Conservation (phyloP, 2,797 vertebrate genomes). For the Pangasius krempfi region DNA sequence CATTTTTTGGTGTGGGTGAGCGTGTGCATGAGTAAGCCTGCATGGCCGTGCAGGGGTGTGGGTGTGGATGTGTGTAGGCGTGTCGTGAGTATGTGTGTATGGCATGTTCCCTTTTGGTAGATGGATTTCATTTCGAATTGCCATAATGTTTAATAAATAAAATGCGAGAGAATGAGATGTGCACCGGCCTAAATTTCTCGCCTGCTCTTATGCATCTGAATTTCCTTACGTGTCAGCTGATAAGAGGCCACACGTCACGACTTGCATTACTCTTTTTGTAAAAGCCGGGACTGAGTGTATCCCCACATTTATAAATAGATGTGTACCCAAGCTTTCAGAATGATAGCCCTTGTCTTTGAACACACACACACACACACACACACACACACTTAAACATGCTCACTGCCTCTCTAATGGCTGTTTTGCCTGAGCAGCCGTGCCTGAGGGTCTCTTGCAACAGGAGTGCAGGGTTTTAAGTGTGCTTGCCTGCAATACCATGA, state of each 20-base stretch:
- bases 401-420: constrained; percentile 41
- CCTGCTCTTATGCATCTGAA: background rate
- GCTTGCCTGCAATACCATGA: constrained; percentile 58
- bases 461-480: constrained; percentile 50
- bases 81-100: constrained; percentile 52
- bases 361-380: constrained; percentile 1
- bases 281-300: background rate
- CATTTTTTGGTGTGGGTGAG: background rate
- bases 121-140: background rate
- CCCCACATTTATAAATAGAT: background rate
- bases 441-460: constrained; percentile 49
- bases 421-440: constrained; percentile 53
- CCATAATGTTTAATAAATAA: background rate
- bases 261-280: constrained; percentile 5
- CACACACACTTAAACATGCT: constrained; percentile 36
- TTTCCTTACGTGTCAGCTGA: background rate
- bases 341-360: constrained; percentile 19
- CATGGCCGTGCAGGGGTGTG: constrained; percentile 42
- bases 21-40: constrained; percentile 43
- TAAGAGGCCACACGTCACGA: background rate
- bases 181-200: background rate
- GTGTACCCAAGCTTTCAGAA: constrained; percentile 8
- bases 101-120: constrained; percentile 49
- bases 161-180: constrained; percentile 38
- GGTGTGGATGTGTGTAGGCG: constrained; percentile 47